Base-by-base conservation (phyloP, 1,140 invertebrate genomes). In the Saccostrea cuccullata region DNA sequence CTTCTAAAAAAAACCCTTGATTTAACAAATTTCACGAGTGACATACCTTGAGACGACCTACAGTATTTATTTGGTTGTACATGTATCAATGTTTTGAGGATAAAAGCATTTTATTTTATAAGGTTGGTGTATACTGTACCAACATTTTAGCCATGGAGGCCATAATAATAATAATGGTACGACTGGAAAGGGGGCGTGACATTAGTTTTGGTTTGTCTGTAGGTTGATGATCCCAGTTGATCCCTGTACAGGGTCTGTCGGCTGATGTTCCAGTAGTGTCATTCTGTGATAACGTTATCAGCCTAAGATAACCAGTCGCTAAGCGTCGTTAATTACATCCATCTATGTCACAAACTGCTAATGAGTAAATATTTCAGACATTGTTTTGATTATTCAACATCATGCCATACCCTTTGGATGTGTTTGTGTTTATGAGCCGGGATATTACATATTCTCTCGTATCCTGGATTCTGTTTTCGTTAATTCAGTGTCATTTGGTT, bases 311-410 rank as follows among this genome's bases (percentile, higher is more conserved):
- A 26, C 26, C 70, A 13, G 70, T n/a, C 5, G 2, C 12, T 26
- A 6, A 30, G 70, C 26, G 15, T 15, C 70, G 70, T 26, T 77
- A 77, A 77, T 77, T 77, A 77, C 26, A 77, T 12, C 26, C 26
- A 15, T 36, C 70, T 6, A 30, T 36, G 70, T 36, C 70, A 77
- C 70, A 77, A 77, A 77, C 70, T 73, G 70, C 30, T 77, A 77
- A 77, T 36, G 36, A 26, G 13, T 4, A 26, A 15, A 77, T 15
- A 77, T 20, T 20, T n/a, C 17, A 4, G 58, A 64, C 17, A 20
- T 20, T 64, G 6, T 26, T 13, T 73, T 8, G 67, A 73, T 73
- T 73, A 13, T 23, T 67, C 26, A 36, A 23, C 8, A 13, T 23
- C n/a, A 73, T 73, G 11, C 23, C 12, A 30, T 23, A 0, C 12